A percentile compares a stretch with the other conserved stretches of the same genome.
phyloP scores from a whole-genome alignment of 2,888 invertebrate species.

The Candidula unifasciata region DNA sequence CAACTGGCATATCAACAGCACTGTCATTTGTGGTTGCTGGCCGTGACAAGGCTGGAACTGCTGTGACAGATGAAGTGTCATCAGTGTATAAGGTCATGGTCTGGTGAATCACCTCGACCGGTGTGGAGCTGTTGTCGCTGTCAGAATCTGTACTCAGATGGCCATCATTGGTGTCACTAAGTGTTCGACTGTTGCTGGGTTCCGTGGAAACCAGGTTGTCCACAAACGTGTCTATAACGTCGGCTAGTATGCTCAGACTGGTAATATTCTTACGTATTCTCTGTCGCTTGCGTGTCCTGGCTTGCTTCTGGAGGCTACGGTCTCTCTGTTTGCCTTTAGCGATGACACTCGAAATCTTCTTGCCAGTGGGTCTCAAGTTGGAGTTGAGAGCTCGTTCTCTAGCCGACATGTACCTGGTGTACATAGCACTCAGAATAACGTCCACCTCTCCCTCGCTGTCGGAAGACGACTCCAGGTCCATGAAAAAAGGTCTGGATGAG shows the following conservation, averaged over 20 bases:
- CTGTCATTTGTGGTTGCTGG: not conserved
- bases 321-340: conserved; percentile 43
- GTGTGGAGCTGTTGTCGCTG: conserved; percentile 1
- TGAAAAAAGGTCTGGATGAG: conserved; percentile 17
- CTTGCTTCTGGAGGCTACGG: conserved; percentile 51
- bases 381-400: conserved; percentile 38
- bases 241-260: conserved; percentile 43
- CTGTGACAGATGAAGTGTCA: not conserved
- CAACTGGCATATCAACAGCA: not conserved
- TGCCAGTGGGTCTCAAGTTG: conserved; percentile 28
- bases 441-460: conserved; percentile 49
- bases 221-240: conserved; percentile 47
- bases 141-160: conserved; percentile 23
- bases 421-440: conserved; percentile 51
- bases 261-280: conserved; percentile 29
- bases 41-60: not conserved
- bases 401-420: conserved; percentile 45
- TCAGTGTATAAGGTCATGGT: conserved; percentile 4
- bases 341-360: conserved; percentile 50
- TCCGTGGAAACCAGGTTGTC: conserved; percentile 43
- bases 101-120: conserved; percentile 6
- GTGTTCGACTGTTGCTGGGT: not conserved
- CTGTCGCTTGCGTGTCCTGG: conserved; percentile 17
- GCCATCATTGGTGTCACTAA: conserved; percentile 49
- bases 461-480: conserved; percentile 43